Percentiles rank a stretch among this genome's conserved stretches.
phyloP scores from a whole-genome alignment of 2,888 invertebrate species.

The Volucella zonaria region DNA sequence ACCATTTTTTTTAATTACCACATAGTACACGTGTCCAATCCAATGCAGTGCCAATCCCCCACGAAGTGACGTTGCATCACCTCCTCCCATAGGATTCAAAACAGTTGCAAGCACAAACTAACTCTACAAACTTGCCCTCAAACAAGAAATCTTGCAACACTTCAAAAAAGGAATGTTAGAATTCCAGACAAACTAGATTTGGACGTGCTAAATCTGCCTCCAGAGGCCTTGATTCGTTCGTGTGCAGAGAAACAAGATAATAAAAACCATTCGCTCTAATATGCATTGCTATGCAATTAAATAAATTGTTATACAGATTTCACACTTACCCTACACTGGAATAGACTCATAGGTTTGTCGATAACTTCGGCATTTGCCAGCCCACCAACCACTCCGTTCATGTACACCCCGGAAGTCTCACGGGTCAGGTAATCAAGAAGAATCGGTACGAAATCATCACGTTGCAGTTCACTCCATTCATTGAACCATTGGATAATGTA shows the following conservation, averaged over 20 bases:
- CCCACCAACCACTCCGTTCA: constrained; percentile 89
- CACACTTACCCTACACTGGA: constrained; percentile 89
- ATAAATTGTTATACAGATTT: background rate
- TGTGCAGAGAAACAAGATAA: too few relatives aligned
- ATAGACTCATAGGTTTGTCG: constrained; percentile 91
- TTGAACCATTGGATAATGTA: constrained; percentile 94
- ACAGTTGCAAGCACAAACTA: constrained; percentile 15
- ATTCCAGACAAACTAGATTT: constrained; percentile 2
- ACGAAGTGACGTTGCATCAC: too few relatives aligned
- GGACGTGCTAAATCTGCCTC: too few relatives aligned
- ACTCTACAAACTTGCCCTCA: constrained; percentile 25
- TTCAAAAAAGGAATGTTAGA: background rate
- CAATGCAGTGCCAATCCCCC: too few relatives aligned
- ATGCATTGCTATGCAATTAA: background rate
- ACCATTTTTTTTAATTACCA: too few relatives aligned
- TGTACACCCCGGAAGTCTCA: constrained; percentile 85
- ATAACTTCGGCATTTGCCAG: constrained; percentile 87
- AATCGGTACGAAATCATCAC: constrained; percentile 91
- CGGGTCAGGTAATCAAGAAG: constrained; percentile 85
- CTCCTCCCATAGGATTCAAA: background rate
- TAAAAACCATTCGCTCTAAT: too few relatives aligned
- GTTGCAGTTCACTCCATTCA: constrained; percentile 94
- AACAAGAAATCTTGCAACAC: background rate
- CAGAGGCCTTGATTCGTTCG: too few relatives aligned
- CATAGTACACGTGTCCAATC: too few relatives aligned